A percentile compares a stretch with the other conserved stretches of the same genome.
Conservation (phyloP, 2,888 invertebrate genomes). For the Eledona agricola region DNA sequence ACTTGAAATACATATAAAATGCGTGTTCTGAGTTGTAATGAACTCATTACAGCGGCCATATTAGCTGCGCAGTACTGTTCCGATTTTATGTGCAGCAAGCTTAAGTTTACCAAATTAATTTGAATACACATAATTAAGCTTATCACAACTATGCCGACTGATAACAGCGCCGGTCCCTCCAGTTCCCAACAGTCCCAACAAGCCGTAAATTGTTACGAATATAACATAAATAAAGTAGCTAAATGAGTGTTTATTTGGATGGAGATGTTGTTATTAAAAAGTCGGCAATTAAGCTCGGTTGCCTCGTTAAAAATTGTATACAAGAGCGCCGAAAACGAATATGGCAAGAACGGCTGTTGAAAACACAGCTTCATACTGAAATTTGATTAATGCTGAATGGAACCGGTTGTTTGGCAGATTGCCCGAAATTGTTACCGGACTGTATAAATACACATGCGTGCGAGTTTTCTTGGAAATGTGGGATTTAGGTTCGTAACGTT, state of each 20-base stretch:
- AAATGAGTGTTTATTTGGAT: conserved; percentile 17
- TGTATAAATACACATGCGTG: conserved; percentile 12
- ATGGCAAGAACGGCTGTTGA: not conserved
- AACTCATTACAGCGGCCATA: too few relatives aligned
- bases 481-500: conserved; percentile 3
- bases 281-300: conserved; percentile 10
- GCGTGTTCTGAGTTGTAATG: too few relatives aligned
- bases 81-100: too few relatives aligned
- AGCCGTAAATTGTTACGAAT: conserved; percentile 7
- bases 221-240: conserved; percentile 10
- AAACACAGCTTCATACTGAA: conserved; percentile 12
- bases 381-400: conserved; percentile 27
- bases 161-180: too few relatives aligned
- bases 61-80: too few relatives aligned
- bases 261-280: conserved; percentile 15
- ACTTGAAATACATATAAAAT: too few relatives aligned
- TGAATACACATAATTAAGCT: too few relatives aligned
- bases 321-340: conserved; percentile 11
- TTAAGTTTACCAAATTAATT: too few relatives aligned
- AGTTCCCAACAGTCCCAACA: too few relatives aligned
- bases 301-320: conserved; percentile 17
- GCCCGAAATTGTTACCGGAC: conserved; percentile 20
- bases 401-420: conserved; percentile 19
- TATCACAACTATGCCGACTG: too few relatives aligned
- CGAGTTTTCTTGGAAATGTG: conserved; percentile 5